Base-by-base conservation (phyloP, 2,888 invertebrate genomes). In the Coelopa pilipes region DNA sequence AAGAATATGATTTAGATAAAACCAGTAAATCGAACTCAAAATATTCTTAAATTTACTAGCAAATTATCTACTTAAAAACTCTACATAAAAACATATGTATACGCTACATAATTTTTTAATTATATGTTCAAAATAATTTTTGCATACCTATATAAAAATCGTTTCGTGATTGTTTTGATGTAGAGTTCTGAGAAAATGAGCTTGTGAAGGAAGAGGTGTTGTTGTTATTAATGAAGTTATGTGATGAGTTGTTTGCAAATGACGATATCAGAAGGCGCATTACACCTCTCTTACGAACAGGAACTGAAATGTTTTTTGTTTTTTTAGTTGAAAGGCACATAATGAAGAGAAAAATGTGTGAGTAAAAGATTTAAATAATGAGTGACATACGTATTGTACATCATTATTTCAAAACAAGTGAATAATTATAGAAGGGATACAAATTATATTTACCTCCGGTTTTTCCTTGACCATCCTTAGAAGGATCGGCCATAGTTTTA, bases 401-500 rank as follows among this genome's bases (percentile, higher is more conserved):
- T 60, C 19, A 17, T 70, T 47, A 45, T n/a, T 3, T 1, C 19
- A 57, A 4, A 12, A 57, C 5, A 69, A 69, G 12, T 12, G 59
- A 45, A 17, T 46, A 7, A 55, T 19, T 55, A 69, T 4, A n/a
- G 59, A 45, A 13, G 47, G 5, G 34, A 49, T 49, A 49, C 21
- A 13, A 15, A 12, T 69, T 15, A 68, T 70, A 79, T 81, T 75
- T 82, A 87, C 87, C 88, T 77, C 87, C 80, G 0, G 86, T 87
- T 80, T 87, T 87, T 72, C 78, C 84, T 76, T 87, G 88, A 0
- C 87, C 87, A 74, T 92, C 92, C 82, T 92, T 92, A 0, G 90
- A 89, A 1, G 92, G 91, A 83, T 93, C 92, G 5, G 83, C 79
- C 80, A 88, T 87, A 1, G 93, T 93, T 85, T 94, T 93, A 60